Percentiles rank a stretch among this genome's conserved stretches.
These are phyloP conservation scores for Lerema accius DNA, from an alignment of 1,140 invertebrate genomes.

Conservation along the genomic window DNA sequence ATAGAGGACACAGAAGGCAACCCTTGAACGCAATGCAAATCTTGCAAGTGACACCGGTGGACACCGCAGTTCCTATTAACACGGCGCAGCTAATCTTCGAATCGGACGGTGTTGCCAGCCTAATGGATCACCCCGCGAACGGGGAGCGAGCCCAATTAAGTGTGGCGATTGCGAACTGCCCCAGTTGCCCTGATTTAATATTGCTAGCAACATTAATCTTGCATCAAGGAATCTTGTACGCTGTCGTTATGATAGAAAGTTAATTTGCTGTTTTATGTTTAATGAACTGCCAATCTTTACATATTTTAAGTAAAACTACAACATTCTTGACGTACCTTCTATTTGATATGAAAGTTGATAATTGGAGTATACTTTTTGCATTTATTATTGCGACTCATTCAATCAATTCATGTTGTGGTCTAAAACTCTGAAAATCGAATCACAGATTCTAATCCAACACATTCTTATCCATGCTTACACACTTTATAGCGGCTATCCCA, in stretches of 20 bases:
- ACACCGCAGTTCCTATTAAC: slow-evolving; percentile 50
- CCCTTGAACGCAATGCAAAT: slow-evolving; percentile 41
- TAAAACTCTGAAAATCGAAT: not conserved
- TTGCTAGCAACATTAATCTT: slow-evolving; percentile 25
- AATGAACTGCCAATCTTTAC: not conserved
- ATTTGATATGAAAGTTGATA: not conserved
- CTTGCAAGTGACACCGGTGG: slow-evolving; percentile 41
- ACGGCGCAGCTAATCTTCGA: slow-evolving; percentile 44
- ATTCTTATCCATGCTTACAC: slow-evolving; percentile 12
- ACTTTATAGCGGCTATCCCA: slow-evolving; percentile 31
- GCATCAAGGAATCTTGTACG: slow-evolving; percentile 20
- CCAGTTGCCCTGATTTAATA: slow-evolving; percentile 37
- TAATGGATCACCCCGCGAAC: slow-evolving; percentile 54
- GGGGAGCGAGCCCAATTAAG: slow-evolving; percentile 48
- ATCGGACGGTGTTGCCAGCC: slow-evolving; percentile 47
- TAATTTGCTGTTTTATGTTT: slow-evolving; percentile 7
- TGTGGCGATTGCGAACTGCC: slow-evolving; percentile 33
- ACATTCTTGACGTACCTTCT: too few relatives aligned
- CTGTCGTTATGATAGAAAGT: slow-evolving; percentile 14
- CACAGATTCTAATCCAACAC: not conserved
- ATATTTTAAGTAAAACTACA: not conserved
- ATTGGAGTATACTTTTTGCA: too few relatives aligned
- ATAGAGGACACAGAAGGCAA: slow-evolving; percentile 18
- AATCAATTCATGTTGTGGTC: not conserved
- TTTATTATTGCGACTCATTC: too few relatives aligned